Evolutionary conservation across 2,888 invertebrate species (phyloP), one percentile per base, ranked within the genome.

Genomic region (Tryphoninae sp.): DNA sequence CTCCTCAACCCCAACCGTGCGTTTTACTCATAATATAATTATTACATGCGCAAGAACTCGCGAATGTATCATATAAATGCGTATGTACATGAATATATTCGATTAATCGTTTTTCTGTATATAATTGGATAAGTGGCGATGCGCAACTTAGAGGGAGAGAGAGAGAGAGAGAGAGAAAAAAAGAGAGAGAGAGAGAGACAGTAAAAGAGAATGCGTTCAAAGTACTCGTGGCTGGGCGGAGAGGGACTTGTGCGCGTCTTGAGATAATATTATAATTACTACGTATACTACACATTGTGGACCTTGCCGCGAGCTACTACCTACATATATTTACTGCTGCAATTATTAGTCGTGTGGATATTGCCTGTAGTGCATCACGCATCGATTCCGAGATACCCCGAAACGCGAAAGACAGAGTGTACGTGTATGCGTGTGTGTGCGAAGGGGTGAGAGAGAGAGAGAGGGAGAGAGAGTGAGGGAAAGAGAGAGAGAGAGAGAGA

Each of bases 91-190:
- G 62, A 61, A 64, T 68, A 79, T 22, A 67, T 77, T 62, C 72
- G 68, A 76, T 82, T 79, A 73, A 82, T 80, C 79, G 72, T 82
- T 62, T 33, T 82, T 82, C 64, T 82, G 82, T 82, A 82, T 73
- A 82, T 82, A 82, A 79, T 75, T 82, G 75, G 81, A 82, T 80
- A 76, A 82, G 76, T 76, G 75, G 62, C 64, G 59, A 40, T 9
- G 51, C 51, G 45, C 58, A 67, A 42, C 69, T 49, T 49, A 80
- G 13, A 42, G 72, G 26, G 68, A 61, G 49, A 72, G 45, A 62
- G 75, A 69, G 11, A 13, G 2, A 26, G 26, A 80, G 13, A 42
- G 72, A 42, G 68, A 61, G 49, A 72, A 22, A 67, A 65, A 69
- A 7, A 13, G 19, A 64, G 8, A 26, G 72, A 65, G 62, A 77